Percentiles rank a stretch among this genome's conserved stretches.
These are phyloP conservation scores for Eudyptes chrysolophus DNA, from an alignment of 2,113 vertebrate genomes.

Conservation along the genomic window DNA sequence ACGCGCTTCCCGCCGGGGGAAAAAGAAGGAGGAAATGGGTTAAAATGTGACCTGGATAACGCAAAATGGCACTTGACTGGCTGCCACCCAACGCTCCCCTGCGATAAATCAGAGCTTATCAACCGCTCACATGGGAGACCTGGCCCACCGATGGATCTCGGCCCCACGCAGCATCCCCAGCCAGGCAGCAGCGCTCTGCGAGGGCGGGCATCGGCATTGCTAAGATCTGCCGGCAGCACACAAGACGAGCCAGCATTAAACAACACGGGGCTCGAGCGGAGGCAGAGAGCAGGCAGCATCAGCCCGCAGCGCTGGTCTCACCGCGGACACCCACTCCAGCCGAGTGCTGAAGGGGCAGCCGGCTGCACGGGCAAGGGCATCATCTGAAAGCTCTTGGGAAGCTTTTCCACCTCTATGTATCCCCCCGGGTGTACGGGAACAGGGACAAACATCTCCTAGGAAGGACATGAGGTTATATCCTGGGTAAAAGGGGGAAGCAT, in stretches of 20 bases:
- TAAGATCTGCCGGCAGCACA: not conserved
- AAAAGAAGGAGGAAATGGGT: not conserved
- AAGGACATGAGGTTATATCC: not conserved
- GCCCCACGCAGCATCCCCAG: not conserved
- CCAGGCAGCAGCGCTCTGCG: not conserved
- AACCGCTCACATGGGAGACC: not conserved
- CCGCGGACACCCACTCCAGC: not conserved
- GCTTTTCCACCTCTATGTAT: not conserved
- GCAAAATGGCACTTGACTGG: not conserved
- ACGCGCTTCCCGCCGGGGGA: accelerated
- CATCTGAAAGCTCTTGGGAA: not conserved
- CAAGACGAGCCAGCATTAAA: not conserved
- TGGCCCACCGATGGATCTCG: not conserved
- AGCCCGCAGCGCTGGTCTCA: not conserved
- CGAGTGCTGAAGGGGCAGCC: not conserved
- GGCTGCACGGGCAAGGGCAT: not conserved
- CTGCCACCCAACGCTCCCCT: not conserved
- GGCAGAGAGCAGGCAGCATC: not conserved
- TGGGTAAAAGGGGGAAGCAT: not conserved
- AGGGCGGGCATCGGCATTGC: not conserved
- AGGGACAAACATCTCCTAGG: not conserved
- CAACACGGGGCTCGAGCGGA: not conserved
- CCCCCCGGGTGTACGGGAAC: not conserved
- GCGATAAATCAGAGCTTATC: not conserved
- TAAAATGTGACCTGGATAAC: constrained; percentile 16